Evolutionary conservation across 92 coral and sea anemone genomes (phyloP), one percentile per base, ranked within the genome.

Genomic region (Parazoanthus darwini): DNA sequence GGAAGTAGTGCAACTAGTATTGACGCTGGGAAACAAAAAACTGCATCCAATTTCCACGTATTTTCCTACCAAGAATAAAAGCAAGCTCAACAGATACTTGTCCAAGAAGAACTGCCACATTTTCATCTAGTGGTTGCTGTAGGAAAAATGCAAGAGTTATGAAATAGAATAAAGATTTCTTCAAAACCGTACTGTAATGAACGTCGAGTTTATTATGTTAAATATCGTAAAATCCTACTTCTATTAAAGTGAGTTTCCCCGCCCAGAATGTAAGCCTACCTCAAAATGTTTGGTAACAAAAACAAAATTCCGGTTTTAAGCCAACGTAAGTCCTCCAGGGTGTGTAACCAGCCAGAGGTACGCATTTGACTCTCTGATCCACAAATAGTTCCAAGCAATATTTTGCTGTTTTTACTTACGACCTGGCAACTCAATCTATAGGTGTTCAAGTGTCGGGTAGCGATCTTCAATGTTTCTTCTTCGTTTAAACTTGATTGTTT

Each of bases 11-110:
- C 42, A 39, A 2, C 42, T 2, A 25, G 56, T 38, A 2, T 67
- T 23, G 43, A 59, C 10, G 16, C 1, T 54, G 85, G 36, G 22
- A 25, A 88, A 20, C 75, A 11, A n/a, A 54, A 18, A 13, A 22
- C 22, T 25, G 3, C 58, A 48, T 1, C 18, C 3, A 15, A 2
- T 15, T 51, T 25, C 5, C 46, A 2, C 4, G 15, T 36, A 25
- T 2, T n/a, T 42, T 39, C 67, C 96, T 74, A 94, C 96, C 93
- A 6, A 94, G 82, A 26, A 94, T 92, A 58, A 92, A 94, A 18
- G 92, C 96, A 51, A 94, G 90, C 66, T 94, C 96, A 76, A 92
- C 90, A 4, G 91, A 85, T 10, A 94, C 82, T 78, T 92, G 90
- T 8, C 92, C 94, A 76, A 92, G 71, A 46, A 87, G 77, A 10